Evolutionary conservation across 2,888 invertebrate genomes (phyloP), one percentile per base, ranked within the genome.

Genomic region (Cybosia mesomella): DNA sequence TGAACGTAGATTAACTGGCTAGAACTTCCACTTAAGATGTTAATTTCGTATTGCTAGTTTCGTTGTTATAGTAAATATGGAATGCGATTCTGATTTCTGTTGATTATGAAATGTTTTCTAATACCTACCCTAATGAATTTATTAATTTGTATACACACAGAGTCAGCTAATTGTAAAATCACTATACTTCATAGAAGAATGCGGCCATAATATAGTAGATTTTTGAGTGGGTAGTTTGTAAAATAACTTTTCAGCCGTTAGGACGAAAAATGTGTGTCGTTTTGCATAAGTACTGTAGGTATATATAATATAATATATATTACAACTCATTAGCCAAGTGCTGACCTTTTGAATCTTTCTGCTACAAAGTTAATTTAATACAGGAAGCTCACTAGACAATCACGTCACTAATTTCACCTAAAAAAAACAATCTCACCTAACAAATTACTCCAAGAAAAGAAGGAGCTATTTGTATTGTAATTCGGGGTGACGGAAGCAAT

Each of bases 1-100:
- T 93, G 91, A 92, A 92, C 90, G 83, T 77, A 90, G 93, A 93
- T 94, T 92, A 92, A 91, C 91, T 89, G 87, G 90, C 86, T 83
- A 83, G 83, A 91, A 92, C 89, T 91, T 89, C 76, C 82, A 79
- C 85, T 84, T 82, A 85, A 88, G 86, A 89, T 85, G 85, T 83
- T 88, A 87, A 88, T 89, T 87, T 87, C 81, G 76, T 79, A 84
- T 67, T 78, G 70, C 72, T 68, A 68, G 68, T 63, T 80, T 74
- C 67, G 69, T 58, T 70, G 68, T 72, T 79, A 70, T 62, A 74
- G 61, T 72, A 64, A 72, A 71, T 70, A 64, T 72, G 9, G 15
- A 59, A 67, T 62, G 13, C 53, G 32, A 24, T 64, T 68, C 21
- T 53, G 21, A 24, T 64, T 57, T 36, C 64, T 21, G 28, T 0